These are phyloP conservation scores for Leptinotarsa tumamoca DNA, from an alignment of 2,888 invertebrate genomes.

Conservation along the genomic window DNA sequence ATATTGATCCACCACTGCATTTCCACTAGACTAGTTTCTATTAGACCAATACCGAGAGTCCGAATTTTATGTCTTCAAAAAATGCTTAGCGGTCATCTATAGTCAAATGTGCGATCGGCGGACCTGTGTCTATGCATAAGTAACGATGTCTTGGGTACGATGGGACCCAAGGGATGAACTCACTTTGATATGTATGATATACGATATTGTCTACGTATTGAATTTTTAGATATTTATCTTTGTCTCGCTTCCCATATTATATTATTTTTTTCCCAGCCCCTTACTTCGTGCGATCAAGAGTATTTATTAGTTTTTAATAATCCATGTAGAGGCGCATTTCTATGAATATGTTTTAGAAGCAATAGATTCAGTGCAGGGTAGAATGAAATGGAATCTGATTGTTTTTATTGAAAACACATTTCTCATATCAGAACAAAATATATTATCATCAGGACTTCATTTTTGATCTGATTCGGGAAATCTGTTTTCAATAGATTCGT, in stretches of 20 bases:
- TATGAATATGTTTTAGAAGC: background rate
- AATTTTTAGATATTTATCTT: slow-evolving; percentile 62
- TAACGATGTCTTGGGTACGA: slow-evolving; percentile 63
- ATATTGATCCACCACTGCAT: background rate
- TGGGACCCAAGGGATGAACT: slow-evolving; percentile 63
- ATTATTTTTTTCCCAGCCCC: slow-evolving; percentile 15
- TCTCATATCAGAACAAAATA: too few species aligned
- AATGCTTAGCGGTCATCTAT: slow-evolving; percentile 66
- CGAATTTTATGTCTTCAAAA: slow-evolving; percentile 45
- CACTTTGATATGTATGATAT: slow-evolving; percentile 66
- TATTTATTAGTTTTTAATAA: slow-evolving; percentile 6
- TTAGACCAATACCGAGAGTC: slow-evolving; percentile 1
- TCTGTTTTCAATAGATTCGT: too few species aligned
- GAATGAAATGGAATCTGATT: background rate
- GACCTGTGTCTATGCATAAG: slow-evolving; percentile 64
- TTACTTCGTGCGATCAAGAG: slow-evolving; percentile 5
- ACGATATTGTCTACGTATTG: slow-evolving; percentile 64
- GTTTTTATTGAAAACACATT: too few species aligned
- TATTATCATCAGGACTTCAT: too few species aligned
- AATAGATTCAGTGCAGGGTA: background rate
- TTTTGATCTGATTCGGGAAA: too few species aligned
- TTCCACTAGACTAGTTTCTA: slow-evolving; percentile 2
- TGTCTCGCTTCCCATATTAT: slow-evolving; percentile 43
- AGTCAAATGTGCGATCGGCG: slow-evolving; percentile 66
- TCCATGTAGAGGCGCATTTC: background rate